Evolutionary conservation across 2,888 invertebrate genomes (phyloP).

Genomic region (Mesorhabditis sp.): DNA sequence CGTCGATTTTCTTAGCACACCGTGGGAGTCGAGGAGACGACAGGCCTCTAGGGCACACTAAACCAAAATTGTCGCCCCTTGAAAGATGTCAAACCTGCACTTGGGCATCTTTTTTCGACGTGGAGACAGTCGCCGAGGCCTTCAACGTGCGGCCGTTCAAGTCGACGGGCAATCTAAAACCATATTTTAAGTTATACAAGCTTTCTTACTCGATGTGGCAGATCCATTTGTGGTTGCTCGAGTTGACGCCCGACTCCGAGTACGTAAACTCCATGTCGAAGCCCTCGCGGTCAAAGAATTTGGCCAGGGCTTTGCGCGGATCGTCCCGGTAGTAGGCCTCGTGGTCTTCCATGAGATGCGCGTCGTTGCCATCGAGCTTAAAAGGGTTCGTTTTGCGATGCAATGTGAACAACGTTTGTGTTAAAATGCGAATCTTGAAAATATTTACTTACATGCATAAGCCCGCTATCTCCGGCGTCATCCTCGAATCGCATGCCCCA

Average conservation of each 20-base stretch:
- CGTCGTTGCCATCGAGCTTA: slow-evolving; percentile 17
- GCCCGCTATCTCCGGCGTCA: slow-evolving; percentile 13
- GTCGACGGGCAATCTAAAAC: slow-evolving; percentile 34
- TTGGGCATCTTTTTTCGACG: slow-evolving; percentile 40
- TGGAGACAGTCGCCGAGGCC: slow-evolving; percentile 35
- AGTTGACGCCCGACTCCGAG: slow-evolving; percentile 78
- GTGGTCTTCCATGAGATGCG: slow-evolving; percentile 60
- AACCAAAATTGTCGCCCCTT: slow-evolving; percentile 65
- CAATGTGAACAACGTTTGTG: neutral
- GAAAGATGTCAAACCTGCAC: slow-evolving; percentile 60
- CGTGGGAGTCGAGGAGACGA: slow-evolving; percentile 79
- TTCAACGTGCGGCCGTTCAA: slow-evolving; percentile 33
- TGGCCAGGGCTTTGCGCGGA: slow-evolving; percentile 86
- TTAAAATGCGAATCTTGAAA: neutral
- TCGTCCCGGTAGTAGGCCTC: slow-evolving; percentile 87
- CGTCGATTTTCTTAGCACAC: slow-evolving; percentile 67
- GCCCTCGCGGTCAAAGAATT: slow-evolving; percentile 91
- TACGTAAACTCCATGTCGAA: slow-evolving; percentile 71
- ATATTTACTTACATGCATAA: neutral
- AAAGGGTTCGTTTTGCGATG: neutral
- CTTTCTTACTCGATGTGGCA: slow-evolving; percentile 69
- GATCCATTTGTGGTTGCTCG: slow-evolving; percentile 71
- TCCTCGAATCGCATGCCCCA: slow-evolving; percentile 79
- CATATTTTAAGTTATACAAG: neutral
- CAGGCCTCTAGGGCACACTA: slow-evolving; percentile 94